Evolutionary conservation across 2,113 vertebrate genomes (phyloP).

Genomic region (Leiothrix lutea): DNA sequence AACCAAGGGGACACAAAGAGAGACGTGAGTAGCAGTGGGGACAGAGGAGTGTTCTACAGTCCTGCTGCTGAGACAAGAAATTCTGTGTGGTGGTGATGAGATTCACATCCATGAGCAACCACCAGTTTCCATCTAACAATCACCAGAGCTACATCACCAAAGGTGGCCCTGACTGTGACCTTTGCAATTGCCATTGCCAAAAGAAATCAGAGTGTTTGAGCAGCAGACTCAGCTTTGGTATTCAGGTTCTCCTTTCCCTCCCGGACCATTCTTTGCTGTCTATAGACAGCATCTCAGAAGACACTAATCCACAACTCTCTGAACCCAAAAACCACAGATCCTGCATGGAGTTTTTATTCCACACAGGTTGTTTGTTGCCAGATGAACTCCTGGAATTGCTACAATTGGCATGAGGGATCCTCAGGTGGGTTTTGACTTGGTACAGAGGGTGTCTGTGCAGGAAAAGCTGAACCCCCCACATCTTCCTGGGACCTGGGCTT

Average conservation of each 20-base stretch:
- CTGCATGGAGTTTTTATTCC: not conserved
- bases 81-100: not conserved
- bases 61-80: not conserved
- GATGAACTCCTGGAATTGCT: not conserved
- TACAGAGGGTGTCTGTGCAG: not conserved
- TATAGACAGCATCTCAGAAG: not conserved
- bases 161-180: not conserved
- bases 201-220: not conserved
- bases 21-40: not conserved
- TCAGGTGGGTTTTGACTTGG: not conserved
- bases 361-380: accelerated
- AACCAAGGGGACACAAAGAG: not conserved
- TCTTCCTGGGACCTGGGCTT: not conserved
- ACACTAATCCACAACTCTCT: not conserved
- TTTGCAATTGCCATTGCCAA: not conserved
- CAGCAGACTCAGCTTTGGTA: not conserved
- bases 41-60: not conserved
- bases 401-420: accelerated
- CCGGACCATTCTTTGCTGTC: not conserved
- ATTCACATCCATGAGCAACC: not conserved
- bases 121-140: not conserved
- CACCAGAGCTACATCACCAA: not conserved
- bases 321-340: not conserved
- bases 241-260: not conserved
- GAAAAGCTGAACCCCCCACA: not conserved